Conservation (phyloP, 1,140 invertebrate species). For the Euschistus heros region DNA sequence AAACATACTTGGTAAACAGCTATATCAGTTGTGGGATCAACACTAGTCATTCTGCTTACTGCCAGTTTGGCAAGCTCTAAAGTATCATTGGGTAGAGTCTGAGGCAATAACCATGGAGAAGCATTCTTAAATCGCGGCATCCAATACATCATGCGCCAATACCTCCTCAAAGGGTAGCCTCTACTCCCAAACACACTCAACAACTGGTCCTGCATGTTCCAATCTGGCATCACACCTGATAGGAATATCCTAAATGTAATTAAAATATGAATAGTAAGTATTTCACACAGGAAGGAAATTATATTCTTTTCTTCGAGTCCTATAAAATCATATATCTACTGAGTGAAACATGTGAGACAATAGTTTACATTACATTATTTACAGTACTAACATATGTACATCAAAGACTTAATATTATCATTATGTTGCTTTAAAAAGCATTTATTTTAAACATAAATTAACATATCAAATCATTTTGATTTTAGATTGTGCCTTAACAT, state of each 20-base stretch:
- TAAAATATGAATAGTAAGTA: neutral
- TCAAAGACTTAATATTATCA: too few species aligned
- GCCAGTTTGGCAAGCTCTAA: constrained; percentile 76
- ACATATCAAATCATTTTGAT: too few species aligned
- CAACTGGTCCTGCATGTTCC: constrained; percentile 72
- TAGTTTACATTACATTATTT: neutral
- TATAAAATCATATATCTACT: neutral
- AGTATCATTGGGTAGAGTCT: constrained; percentile 56
- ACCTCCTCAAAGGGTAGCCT: constrained; percentile 69
- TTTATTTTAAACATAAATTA: too few species aligned
- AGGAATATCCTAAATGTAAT: neutral
- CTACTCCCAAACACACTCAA: constrained; percentile 71
- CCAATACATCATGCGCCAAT: constrained; percentile 93
- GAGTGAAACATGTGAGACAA: neutral
- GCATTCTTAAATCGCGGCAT: constrained; percentile 91
- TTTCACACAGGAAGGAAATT: neutral
- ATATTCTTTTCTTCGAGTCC: neutral
- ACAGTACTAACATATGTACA: neutral
- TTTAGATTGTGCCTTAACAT: too few species aligned
- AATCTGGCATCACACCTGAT: constrained; percentile 78
- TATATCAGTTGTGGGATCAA: constrained; percentile 68
- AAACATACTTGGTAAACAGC: constrained; percentile 52
- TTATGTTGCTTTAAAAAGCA: too few species aligned
- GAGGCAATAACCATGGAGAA: constrained; percentile 79
- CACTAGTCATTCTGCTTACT: constrained; percentile 70